These are phyloP conservation scores for Salvelinus namaycush DNA, from an alignment of 2,113 vertebrate genomes.

Conservation along the genomic window DNA sequence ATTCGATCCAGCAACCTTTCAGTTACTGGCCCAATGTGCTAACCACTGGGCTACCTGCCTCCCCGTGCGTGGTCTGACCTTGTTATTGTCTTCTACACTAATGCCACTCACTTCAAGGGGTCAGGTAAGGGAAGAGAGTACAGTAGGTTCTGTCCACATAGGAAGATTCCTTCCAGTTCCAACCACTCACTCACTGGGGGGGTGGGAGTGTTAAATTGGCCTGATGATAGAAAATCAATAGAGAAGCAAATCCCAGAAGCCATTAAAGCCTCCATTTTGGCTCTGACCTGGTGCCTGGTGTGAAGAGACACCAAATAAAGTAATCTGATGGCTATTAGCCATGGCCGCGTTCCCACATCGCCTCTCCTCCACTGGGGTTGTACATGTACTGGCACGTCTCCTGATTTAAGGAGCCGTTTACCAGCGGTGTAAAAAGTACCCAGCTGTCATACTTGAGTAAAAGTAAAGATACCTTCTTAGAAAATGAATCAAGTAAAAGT, in stretches of 20 bases:
- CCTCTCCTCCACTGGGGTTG: background rate
- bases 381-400: background rate
- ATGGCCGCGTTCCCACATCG: conserved; percentile 12
- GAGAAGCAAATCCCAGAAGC: background rate
- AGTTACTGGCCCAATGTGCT: too few relatives aligned
- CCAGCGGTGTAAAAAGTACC: background rate
- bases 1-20: too few relatives aligned
- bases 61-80: too few relatives aligned
- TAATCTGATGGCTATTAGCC: background rate
- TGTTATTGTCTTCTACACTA: too few relatives aligned
- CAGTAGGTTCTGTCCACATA: background rate
- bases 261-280: background rate
- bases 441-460: too few relatives aligned
- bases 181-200: background rate
- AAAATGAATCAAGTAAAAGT: too few relatives aligned
- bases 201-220: too few relatives aligned
- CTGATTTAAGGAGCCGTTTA: conserved; percentile 34
- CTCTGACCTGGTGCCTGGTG: background rate
- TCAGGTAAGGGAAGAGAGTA: background rate
- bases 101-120: background rate
- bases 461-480: too few relatives aligned
- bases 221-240: too few relatives aligned
- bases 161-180: background rate
- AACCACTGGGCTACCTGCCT: too few relatives aligned
- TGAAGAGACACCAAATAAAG: conserved; percentile 26